Evolutionary conservation across 1,140 invertebrate genomes (phyloP), one percentile per base, ranked within the genome.

Genomic region (Zeugodacus cucurbitae): DNA sequence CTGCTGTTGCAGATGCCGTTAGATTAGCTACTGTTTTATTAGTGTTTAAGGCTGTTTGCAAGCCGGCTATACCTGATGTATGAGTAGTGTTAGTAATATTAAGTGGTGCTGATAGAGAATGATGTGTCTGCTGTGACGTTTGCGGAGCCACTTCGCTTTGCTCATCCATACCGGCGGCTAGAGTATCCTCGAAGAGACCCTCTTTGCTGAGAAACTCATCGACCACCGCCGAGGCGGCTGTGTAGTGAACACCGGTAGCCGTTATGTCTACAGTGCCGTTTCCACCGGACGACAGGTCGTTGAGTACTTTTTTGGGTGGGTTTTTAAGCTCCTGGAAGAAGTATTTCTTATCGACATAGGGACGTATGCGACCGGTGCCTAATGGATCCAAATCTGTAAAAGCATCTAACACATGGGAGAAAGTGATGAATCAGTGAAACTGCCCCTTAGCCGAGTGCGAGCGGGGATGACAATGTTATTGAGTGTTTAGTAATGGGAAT

Each of bases 311-410:
- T 94, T 98, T 98, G 87, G 97, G 97, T 89, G 97, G 97, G 94
- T 98, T 98, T 95, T 98, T 98, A 89, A 98, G 94, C 91, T 98
- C 97, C 94, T 98, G 97, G 95, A 98, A 98, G 94, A 98, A 98
- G 93, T 98, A 97, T 95, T 98, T 98, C 94, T 98, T 98, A 95
- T 98, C 97, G 90, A 98, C 95, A 94, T 98, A 98, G 70, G 98
- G 97, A 94, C 97, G 97, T 94, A 96, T 97, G 93, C 96, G 95
- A 90, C 97, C 97, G 89, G 97, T 98, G 91, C 97, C 97, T 91
- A 98, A 94, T 87, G 98, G 97, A 95, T 98, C 98, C 94, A 98
- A 94, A 94, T 98, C 97, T 57, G 97, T 98, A 94, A 98, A 98
- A 89, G 98, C 96, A 95, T 98, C 97, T 94, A 96, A 93, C 74